Evolutionary conservation across 2,888 invertebrate genomes (phyloP), one percentile per base, ranked within the genome.

Genomic region (Pseudococcus longispinus): DNA sequence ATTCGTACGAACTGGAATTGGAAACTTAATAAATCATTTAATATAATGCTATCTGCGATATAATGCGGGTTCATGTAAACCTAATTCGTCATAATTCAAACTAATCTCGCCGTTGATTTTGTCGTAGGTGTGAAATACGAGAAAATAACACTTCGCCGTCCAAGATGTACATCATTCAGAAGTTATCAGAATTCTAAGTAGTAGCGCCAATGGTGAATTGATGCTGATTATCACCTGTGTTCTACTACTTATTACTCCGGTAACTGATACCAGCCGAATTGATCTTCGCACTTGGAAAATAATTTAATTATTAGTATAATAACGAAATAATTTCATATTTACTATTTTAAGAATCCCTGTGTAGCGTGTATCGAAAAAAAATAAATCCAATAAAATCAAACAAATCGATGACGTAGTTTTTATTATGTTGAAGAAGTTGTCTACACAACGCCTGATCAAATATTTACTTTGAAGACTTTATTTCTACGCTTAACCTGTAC

Each of bases 221-320:
- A 44, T 83, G 88, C 4, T 86, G 26, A 88, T 88, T 87, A 88
- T 88, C 88, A 88, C 88, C 88, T 88, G 88, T 87, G 88, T 88
- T 83, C 88, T 88, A 87, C 89, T 90, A 88, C 88, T 88, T 88
- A 88, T 84, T 88, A 88, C 87, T 88, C 88, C 88, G 88, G 42
- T 70, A 46, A 86, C 86, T 84, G 37, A 60, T 18, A 20, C 77
- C 77, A 20, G 42, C 77, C 18, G 26, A 70, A 29, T 11, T 15
- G 15, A 29, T 29, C 29, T 4, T 18, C 26, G 13, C 15, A 29
- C 4, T 70, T 70, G 20, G 65, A 65, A 11, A 11, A 3, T 55
- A 55, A 60, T 60, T 70, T 23, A 65, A 26, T 65, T 65, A 9
- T 65, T 26, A 65, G 11, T 65, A 32, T 32, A 32, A 37, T 37